A percentile compares a stretch with the other conserved stretches of the same genome.
Conservation (phyloP, 2,797 vertebrate genomes). For the Lophius americanus region DNA sequence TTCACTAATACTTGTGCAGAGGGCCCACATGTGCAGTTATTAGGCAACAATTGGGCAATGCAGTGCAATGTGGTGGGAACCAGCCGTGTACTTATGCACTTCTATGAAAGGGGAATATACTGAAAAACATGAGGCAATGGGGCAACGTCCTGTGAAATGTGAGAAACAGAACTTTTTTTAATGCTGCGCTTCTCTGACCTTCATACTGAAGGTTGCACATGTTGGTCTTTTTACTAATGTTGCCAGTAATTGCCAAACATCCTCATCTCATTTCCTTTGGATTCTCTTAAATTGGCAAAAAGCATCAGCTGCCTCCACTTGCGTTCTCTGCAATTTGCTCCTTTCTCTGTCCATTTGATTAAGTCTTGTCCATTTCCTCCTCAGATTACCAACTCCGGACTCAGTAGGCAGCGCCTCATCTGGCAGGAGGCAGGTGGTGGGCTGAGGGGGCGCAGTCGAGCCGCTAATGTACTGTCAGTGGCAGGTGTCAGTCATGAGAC, state of each 20-base stretch:
- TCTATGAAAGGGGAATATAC: constrained; percentile 75
- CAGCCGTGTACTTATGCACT: constrained; percentile 53
- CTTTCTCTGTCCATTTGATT: constrained; percentile 79
- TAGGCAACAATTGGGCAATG: constrained; percentile 82
- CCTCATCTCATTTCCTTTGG: constrained; percentile 78
- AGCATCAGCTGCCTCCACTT: constrained; percentile 68
- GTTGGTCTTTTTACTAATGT: constrained; percentile 70
- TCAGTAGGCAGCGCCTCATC: constrained; percentile 76
- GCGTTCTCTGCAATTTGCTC: constrained; percentile 66
- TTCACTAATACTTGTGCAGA: constrained; percentile 33
- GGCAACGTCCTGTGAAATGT: constrained; percentile 74
- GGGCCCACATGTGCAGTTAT: constrained; percentile 69
- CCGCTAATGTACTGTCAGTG: constrained; percentile 61
- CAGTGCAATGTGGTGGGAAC: constrained; percentile 73
- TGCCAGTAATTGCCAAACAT: constrained; percentile 78
- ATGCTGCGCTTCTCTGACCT: constrained; percentile 43
- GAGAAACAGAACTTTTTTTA: constrained; percentile 68
- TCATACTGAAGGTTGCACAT: constrained; percentile 66
- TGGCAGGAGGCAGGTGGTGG: constrained; percentile 64
- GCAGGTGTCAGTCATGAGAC: constrained; percentile 69
- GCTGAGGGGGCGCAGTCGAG: constrained; percentile 54
- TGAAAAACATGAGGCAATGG: constrained; percentile 68
- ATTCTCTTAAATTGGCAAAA: constrained; percentile 70
- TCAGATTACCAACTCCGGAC: constrained; percentile 88
- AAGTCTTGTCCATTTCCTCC: constrained; percentile 80